Evolutionary conservation across 2,888 invertebrate genomes (phyloP).

Genomic region (Aphrophora alni): DNA sequence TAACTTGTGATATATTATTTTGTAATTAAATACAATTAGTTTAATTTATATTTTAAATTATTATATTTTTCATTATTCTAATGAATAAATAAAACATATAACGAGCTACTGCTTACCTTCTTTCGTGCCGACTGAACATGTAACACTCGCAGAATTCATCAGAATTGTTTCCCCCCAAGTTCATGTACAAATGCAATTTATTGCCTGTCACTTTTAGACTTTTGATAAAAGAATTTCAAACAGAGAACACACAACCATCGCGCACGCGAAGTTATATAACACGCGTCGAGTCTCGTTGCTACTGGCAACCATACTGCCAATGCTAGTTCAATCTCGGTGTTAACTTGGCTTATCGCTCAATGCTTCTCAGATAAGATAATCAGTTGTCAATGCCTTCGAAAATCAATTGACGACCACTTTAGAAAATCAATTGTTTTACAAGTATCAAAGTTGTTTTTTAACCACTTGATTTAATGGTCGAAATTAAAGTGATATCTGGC

Average conservation of each 20-base stretch:
- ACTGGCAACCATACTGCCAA: background rate
- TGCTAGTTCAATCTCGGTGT: background rate
- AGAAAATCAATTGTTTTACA: background rate
- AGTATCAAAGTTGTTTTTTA: background rate
- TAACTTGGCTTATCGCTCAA: background rate
- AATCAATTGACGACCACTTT: background rate
- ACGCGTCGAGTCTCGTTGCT: background rate
- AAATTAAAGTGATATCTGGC: background rate
- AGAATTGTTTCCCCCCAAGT: background rate
- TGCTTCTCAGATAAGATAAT: background rate
- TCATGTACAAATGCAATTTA: slow-evolving; percentile 6
- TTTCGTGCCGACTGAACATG: background rate
- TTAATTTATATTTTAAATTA: too few species aligned
- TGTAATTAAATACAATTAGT: too few species aligned
- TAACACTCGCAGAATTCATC: background rate
- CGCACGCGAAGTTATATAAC: background rate
- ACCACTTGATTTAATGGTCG: background rate
- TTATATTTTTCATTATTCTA: background rate
- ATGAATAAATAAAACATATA: background rate
- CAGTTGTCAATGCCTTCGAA: background rate
- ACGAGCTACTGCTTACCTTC: background rate
- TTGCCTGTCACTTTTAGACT: background rate
- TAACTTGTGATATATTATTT: too few species aligned
- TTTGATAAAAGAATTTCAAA: slow-evolving; percentile 9
- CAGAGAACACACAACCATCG: background rate